Evolutionary conservation across 1,140 invertebrate species (phyloP).

Genomic region (Mercenaria mercenaria): DNA sequence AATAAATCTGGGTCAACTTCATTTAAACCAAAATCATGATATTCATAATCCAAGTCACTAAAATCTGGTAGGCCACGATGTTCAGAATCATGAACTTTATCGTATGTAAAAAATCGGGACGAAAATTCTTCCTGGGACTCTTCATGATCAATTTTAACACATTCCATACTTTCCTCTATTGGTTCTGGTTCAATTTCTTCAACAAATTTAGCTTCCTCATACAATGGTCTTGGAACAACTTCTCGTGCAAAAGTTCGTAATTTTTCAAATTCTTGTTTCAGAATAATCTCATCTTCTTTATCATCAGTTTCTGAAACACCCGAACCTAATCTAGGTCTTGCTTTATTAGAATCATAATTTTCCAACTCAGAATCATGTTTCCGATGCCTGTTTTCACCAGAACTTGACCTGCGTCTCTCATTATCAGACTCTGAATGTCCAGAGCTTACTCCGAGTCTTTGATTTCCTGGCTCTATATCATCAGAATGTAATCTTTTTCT

Average conservation of each 20-base stretch:
- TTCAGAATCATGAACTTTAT: slow-evolving; percentile 73
- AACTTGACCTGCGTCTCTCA: neutral
- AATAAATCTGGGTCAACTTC: slow-evolving; percentile 82
- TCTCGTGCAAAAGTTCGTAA: slow-evolving; percentile 76
- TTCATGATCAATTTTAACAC: slow-evolving; percentile 65
- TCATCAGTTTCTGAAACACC: slow-evolving; percentile 24
- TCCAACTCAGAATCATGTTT: neutral
- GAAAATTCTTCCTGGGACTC: slow-evolving; percentile 75
- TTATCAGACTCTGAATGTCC: slow-evolving; percentile 25
- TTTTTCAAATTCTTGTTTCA: slow-evolving; percentile 77
- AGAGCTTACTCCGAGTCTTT: slow-evolving; percentile 23
- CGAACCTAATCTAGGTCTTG: slow-evolving; percentile 9
- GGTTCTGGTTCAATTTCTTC: slow-evolving; percentile 69
- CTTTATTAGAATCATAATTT: slow-evolving; percentile 1
- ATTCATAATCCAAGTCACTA: slow-evolving; percentile 75
- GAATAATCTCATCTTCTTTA: slow-evolving; percentile 48
- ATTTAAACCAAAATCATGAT: slow-evolving; percentile 75
- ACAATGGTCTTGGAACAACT: slow-evolving; percentile 66
- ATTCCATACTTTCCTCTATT: slow-evolving; percentile 71
- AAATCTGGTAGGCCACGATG: slow-evolving; percentile 76
- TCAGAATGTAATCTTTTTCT: neutral
- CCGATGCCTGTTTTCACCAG: neutral
- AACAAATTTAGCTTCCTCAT: slow-evolving; percentile 67
- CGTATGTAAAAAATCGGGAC: slow-evolving; percentile 72
- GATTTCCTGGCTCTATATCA: neutral